Base-by-base conservation (phyloP, 2,888 invertebrate species). In the Agonopterix subpropinquella region DNA sequence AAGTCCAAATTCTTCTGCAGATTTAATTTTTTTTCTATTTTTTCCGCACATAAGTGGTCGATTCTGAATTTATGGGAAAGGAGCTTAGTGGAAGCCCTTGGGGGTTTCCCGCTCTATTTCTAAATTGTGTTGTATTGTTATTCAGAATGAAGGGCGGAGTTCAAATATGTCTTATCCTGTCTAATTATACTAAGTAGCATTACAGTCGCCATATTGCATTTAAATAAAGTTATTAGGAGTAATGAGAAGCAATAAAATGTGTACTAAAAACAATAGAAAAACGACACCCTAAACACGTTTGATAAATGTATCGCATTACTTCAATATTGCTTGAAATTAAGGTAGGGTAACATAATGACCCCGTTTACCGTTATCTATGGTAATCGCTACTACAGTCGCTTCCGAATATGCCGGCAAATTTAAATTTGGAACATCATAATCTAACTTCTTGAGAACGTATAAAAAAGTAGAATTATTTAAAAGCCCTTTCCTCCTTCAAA, bases 391-490 rank as follows among this genome's bases (percentile, higher is more conserved):
- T 72, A 74, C 69, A 66, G 68, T 65, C 72, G 67, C 73, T 67
- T 59, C 63, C 55, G 47, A 69, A 70, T 79, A 76, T 64, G 68
- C 79, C 72, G 74, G 75, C 78, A 78, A 86, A 81, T 84, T 84
- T 76, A 67, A 83, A 83, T 79, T 76, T 80, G 71, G 73, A 80
- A 87, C 78, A 75, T 80, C 85, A 84, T 87, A 87, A 87, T 86
- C 83, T 72, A 74, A 76, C 66, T 74, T 68, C 66, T 28, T 28
- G 28, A 28, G 43, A 15, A 43, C 13, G 43, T 4, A 5, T 7
- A 13, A 43, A 13, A 18, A 43, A 43, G 15, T 39, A 15, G 8
- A 28, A 44, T n/a, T n/a, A n/a, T 28, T 11, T 11, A 44, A 44
- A 44, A 44, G 10, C 42, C 18, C 18, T 41, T 53, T 53, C 47